Conservation (phyloP, 2,797 vertebrate species). For the Enteromius paludinosus region DNA sequence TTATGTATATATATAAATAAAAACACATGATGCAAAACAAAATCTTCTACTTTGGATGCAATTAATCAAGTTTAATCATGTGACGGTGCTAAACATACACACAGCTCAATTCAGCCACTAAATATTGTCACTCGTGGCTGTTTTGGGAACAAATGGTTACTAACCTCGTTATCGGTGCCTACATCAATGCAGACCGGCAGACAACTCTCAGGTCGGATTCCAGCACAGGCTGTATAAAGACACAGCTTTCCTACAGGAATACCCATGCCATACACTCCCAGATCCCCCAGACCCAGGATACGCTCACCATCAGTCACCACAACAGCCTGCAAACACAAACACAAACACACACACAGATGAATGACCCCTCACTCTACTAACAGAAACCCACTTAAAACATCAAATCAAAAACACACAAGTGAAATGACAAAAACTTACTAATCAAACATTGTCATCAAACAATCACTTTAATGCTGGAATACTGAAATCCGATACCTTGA, state of each 20-base stretch:
- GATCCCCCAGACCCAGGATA: constrained; percentile 94
- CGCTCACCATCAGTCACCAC: constrained; percentile 97
- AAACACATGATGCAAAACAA: no score
- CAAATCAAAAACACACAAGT: no score
- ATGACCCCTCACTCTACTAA: neutral
- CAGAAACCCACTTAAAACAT: neutral
- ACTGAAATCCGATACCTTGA: constrained; percentile 79
- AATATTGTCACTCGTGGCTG: neutral
- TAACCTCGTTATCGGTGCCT: constrained; percentile 91
- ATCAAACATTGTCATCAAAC: neutral
- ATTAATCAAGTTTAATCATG: no score
- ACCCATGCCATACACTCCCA: constrained; percentile 98
- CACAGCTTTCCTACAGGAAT: constrained; percentile 97
- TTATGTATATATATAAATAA: no score
- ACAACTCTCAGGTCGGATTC: constrained; percentile 90
- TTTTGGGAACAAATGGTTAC: constrained; percentile 28
- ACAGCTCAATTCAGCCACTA: neutral
- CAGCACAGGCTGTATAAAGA: constrained; percentile 94
- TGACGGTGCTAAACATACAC: neutral
- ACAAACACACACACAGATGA: neutral
- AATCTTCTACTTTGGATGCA: no score
- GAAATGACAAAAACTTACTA: no score
- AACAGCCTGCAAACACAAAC: constrained; percentile 82
- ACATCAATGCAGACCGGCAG: constrained; percentile 96
- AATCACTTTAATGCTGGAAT: neutral